Conservation (phyloP, 2,797 vertebrate genomes). For the Sciurus vulgaris region DNA sequence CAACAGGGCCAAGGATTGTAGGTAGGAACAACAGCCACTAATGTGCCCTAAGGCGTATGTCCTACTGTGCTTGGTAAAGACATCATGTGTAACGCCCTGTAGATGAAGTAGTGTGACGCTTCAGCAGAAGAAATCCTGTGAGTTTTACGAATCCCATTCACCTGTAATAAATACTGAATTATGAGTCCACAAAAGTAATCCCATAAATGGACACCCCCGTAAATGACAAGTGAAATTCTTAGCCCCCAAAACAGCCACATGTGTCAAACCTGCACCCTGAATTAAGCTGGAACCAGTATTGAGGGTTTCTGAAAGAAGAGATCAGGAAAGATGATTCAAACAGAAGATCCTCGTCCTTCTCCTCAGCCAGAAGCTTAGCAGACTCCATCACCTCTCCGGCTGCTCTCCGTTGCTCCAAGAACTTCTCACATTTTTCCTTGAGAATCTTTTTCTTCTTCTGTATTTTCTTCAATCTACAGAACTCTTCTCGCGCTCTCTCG, state of each 20-base stretch:
- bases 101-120: not conserved
- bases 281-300: conserved; percentile 64
- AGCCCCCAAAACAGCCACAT: conserved; percentile 79
- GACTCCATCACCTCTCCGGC: conserved; percentile 93
- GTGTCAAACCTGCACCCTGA: conserved; percentile 79
- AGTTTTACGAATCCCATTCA: conserved; percentile 27
- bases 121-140: not conserved
- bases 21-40: not conserved
- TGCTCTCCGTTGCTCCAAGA: conserved; percentile 91
- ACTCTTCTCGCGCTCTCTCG: conserved; percentile 97
- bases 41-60: conserved; percentile 29
- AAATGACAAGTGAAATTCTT: conserved; percentile 77
- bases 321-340: conserved; percentile 91
- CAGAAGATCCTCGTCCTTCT: conserved; percentile 96
- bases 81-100: not conserved
- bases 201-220: not conserved
- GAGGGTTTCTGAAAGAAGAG: conserved; percentile 42
- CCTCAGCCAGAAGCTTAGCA: conserved; percentile 94
- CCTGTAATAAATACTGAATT: conserved; percentile 18
- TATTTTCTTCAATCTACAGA: conserved; percentile 98
- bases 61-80: not conserved
- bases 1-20: not conserved
- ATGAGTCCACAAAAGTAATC: conserved; percentile 45
- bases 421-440: conserved; percentile 93
- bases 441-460: conserved; percentile 99